These are phyloP conservation scores for Tethea ocularis DNA, from an alignment of 2,888 invertebrate species.

Conservation along the genomic window DNA sequence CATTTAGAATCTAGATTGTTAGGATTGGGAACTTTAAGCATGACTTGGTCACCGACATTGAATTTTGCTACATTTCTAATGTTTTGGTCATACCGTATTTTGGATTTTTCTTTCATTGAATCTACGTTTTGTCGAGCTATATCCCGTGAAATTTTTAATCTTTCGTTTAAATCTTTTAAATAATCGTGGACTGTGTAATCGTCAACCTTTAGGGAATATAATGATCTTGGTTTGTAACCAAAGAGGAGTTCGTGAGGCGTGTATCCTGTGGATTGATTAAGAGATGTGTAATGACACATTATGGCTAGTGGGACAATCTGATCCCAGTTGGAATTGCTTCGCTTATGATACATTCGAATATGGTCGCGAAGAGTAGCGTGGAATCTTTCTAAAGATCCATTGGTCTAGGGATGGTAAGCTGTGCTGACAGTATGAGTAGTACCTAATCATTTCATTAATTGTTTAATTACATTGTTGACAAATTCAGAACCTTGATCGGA, in stretches of 20 bases:
- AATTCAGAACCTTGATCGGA: no score
- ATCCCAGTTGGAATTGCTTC: no score
- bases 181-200: constrained; percentile 38
- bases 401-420: constrained; percentile 46
- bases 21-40: no score
- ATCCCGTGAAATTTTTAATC: constrained; percentile 34
- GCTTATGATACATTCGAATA: no score
- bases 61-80: constrained; percentile 36
- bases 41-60: constrained; percentile 15
- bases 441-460: no score
- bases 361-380: constrained; percentile 42
- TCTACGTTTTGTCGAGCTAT: constrained; percentile 30
- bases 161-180: constrained; percentile 38
- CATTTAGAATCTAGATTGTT: no score
- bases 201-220: constrained; percentile 32
- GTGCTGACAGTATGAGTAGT: no score
- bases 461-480: no score
- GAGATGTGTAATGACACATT: constrained; percentile 41
- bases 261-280: constrained; percentile 37
- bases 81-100: constrained; percentile 36
- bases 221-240: constrained; percentile 39
- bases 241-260: no score
- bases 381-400: constrained; percentile 42
- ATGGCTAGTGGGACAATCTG: no score
- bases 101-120: constrained; percentile 42